These are phyloP conservation scores for Hyphantria cunea DNA, from an alignment of 1,140 invertebrate species.

Conservation along the genomic window DNA sequence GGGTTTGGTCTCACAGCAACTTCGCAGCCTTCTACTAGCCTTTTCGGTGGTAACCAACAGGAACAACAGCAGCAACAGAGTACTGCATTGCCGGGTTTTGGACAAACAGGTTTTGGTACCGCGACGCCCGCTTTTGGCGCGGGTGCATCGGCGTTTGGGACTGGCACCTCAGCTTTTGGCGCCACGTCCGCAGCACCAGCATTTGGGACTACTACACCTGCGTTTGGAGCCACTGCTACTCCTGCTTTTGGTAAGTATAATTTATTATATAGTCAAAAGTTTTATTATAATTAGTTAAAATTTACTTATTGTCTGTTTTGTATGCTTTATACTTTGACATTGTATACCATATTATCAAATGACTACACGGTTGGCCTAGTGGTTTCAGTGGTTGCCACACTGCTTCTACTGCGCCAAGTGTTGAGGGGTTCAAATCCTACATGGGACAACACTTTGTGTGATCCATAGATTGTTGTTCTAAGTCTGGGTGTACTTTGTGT, in stretches of 20 bases:
- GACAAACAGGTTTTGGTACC: constrained; percentile 20
- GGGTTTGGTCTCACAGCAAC: constrained; percentile 66
- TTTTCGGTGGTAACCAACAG: constrained; percentile 57
- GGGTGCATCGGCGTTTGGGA: constrained; percentile 36
- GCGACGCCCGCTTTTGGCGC: constrained; percentile 50
- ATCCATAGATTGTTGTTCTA: too few species aligned
- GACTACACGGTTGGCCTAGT: too few species aligned
- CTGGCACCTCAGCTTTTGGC: constrained; percentile 41
- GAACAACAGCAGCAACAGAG: background rate
- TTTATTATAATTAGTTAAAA: too few species aligned
- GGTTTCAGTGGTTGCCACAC: too few species aligned
- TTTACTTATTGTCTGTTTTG: too few species aligned
- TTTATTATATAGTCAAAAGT: too few species aligned
- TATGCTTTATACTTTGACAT: too few species aligned
- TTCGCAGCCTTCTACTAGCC: constrained; percentile 58
- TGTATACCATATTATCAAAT: too few species aligned
- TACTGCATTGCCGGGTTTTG: constrained; percentile 45
- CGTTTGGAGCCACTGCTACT: constrained; percentile 34
- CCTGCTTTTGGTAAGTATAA: constrained; percentile 43
- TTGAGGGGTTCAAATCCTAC: too few species aligned
- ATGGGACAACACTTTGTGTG: too few species aligned
- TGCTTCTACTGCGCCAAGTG: too few species aligned
- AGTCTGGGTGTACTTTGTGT: too few species aligned
- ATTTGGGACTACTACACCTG: constrained; percentile 41
- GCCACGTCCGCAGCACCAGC: constrained; percentile 30